Percentiles rank a stretch among this genome's conserved stretches.
Conservation (phyloP, 53 echinoderm and acorn worm genomes). For the Mesocentrotus franciscanus region DNA sequence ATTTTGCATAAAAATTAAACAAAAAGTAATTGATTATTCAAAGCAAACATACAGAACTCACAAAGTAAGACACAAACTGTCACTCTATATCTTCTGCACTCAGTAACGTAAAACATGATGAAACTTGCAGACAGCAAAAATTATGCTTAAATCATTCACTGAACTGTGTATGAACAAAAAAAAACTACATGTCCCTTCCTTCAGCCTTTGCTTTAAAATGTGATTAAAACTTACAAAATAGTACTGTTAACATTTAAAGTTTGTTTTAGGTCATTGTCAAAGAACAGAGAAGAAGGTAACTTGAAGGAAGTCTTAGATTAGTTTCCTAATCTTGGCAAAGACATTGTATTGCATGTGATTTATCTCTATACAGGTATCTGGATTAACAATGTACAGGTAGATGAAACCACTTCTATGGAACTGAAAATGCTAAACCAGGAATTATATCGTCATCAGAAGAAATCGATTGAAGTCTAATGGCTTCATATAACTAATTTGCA, state of each 20-base stretch:
- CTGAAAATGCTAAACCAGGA: too few relatives aligned
- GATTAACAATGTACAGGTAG: too few relatives aligned
- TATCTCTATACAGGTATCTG: too few relatives aligned
- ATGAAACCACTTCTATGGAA: too few relatives aligned
- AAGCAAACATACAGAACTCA: slow-evolving; percentile 30
- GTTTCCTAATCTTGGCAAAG: neutral
- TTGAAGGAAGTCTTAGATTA: neutral
- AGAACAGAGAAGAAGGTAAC: neutral
- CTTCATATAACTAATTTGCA: neutral
- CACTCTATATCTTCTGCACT: slow-evolving; percentile 43
- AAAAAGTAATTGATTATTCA: neutral
- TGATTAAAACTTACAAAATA: slow-evolving; percentile 35
- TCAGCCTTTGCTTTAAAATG: slow-evolving; percentile 28
- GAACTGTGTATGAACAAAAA: neutral
- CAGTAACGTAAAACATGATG: neutral
- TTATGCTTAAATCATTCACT: neutral
- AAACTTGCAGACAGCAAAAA: neutral
- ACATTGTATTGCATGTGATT: neutral
- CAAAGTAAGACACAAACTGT: slow-evolving; percentile 45
- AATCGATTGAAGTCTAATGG: too few relatives aligned
- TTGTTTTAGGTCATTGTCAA: neutral
- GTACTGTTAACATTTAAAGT: slow-evolving; percentile 29
- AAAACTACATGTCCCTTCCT: neutral
- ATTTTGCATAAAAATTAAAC: neutral
- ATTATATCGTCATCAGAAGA: too few relatives aligned